Evolutionary conservation across 2,113 vertebrate species (phyloP), one percentile per base, ranked within the genome.

Genomic region (Ictidomys tridecemlineatus): DNA sequence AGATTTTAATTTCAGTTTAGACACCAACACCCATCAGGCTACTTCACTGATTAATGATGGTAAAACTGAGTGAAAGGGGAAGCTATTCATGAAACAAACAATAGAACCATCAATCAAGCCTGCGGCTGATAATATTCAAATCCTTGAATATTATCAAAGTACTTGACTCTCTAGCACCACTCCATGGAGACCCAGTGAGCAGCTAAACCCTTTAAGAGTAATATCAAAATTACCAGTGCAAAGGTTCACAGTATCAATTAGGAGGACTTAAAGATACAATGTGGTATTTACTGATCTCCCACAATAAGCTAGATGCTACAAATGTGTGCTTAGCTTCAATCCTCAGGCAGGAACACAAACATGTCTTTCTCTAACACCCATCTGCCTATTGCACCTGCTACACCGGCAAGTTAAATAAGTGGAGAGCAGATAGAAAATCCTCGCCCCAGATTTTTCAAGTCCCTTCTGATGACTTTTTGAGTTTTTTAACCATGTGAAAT

Each of bases 1-100:
- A 91, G 88, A 95, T 94, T 96, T 90, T 92, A 82, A 96, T 94
- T 95, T 93, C 61, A 42, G 34, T 82, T 96, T 91, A 83, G 42
- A 74, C 69, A 79, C 58, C 82, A 72, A 78, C 24, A 93, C 63
- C 63, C 80, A 73, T 85, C 65, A 88, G 70, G 42, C 28, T 28
- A 61, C 77, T n/a, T 69, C 18, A 18, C 42, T 95, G 92, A 90
- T 73, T 73, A 67, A 90, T 58, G 84, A 37, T 39, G 48, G 85
- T 28, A 92, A 94, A 96, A 53, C 61, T 77, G 26, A 95, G 73
- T 37, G 22, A n/a, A 90, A 97, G 95, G 20, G 5, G 84, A 93
- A 37, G 22, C 28, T 37, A 74, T 83, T 95, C 51, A 74, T 42
- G 83, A 94, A 89, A 91, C 48, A 92, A 85, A 96, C 80, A 95